Base-by-base conservation (phyloP, 2,888 invertebrate genomes). In the Drosophila hamatofila region DNA sequence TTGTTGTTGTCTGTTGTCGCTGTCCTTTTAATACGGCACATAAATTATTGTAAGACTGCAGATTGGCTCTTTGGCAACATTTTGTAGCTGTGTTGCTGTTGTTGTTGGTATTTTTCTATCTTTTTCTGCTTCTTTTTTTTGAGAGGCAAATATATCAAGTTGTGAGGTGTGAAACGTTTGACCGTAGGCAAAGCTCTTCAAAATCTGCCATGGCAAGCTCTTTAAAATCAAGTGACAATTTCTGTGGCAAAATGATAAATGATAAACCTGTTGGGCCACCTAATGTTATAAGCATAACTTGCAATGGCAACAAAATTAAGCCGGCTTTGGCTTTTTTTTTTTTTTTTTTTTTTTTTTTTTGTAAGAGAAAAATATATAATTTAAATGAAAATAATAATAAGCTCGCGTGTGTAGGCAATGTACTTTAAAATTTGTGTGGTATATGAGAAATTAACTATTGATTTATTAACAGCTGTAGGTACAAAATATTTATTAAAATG, bases 11-110 rank as follows among this genome's bases (percentile, higher is more conserved):
- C 55, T 85, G 81, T 79, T 81, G 83, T 72, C 75, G 88, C 81
- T 88, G 84, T 88, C 79, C 89, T 83, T 89, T 84, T 88, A 84
- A 84, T 88, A 88, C 75, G 87, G 74, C 81, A 87, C 84, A 84
- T 84, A 84, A 84, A 84, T 84, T 89, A 84, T 89, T 87, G 87
- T 81, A 83, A 87, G 84, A 87, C 84, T 86, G 75, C 72, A 87
- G 89, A 89, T 84, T 84, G 84, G 89, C 79, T 88, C 81, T 81
- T 84, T 83, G 83, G 83, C 72, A 80, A 81, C 87, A 86, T 86
- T 86, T 83, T 80, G 80, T 80, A 65, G 63, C 75, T 37, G 30
- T 18, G 33, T 16, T 23, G 23, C 2, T 21, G 12, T 21, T 21
- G 41, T 39, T 54, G n/a, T 44, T 67, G 35, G 6, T 23, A 3